phyloP scores from a whole-genome alignment of 2,888 invertebrate genomes.

The Lathronympha strigana region DNA sequence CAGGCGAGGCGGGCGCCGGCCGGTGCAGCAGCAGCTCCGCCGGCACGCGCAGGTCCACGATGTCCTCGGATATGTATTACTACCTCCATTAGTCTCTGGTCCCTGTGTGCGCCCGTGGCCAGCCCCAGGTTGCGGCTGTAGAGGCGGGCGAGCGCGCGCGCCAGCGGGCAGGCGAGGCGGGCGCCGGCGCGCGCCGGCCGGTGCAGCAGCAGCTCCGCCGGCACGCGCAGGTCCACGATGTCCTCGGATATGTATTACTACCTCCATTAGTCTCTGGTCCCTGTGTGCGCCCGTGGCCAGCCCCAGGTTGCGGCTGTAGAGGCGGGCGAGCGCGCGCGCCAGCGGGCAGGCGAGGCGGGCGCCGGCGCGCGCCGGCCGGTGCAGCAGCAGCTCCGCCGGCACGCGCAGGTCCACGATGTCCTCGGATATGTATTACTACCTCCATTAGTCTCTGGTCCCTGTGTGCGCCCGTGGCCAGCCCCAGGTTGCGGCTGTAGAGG shows the following conservation, averaged over 20 bases:
- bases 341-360: constrained; percentile 43
- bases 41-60: constrained; percentile 54
- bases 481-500: constrained; percentile 59
- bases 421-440: constrained; percentile 51
- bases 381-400: constrained; percentile 53
- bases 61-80: constrained; percentile 52
- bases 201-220: constrained; percentile 52
- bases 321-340: constrained; percentile 46
- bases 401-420: constrained; percentile 56
- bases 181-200: constrained; percentile 58
- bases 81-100: constrained; percentile 60
- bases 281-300: constrained; percentile 42
- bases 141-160: constrained; percentile 49
- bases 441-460: constrained; percentile 55
- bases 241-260: constrained; percentile 59
- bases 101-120: constrained; percentile 41
- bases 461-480: constrained; percentile 44
- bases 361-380: constrained; percentile 58
- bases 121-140: constrained; percentile 59
- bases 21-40: constrained; percentile 52
- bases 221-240: constrained; percentile 53
- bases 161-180: constrained; percentile 44
- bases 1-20: constrained; percentile 48
- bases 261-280: constrained; percentile 58
- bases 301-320: constrained; percentile 61